Base-by-base conservation (phyloP, 2,113 vertebrate genomes). In the Malurus alboscapulatus region DNA sequence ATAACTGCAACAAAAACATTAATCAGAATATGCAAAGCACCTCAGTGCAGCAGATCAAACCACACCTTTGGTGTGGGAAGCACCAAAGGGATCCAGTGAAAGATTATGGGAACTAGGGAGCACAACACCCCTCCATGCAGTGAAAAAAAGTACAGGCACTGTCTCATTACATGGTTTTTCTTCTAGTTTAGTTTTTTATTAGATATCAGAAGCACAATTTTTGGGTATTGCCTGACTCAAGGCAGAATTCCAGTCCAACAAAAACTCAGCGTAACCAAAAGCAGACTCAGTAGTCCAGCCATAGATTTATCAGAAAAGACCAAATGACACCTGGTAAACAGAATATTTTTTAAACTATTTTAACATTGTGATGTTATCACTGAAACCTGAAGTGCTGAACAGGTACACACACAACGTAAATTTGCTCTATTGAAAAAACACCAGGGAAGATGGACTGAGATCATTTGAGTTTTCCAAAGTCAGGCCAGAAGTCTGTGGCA, bases 1-100 rank as follows among this genome's bases (percentile, higher is more conserved):
- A 76, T 99, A 99, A 98, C 99, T 99, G 96, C 80, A 98, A 97
- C 68, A 58, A 68, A 95, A 94, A 96, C 18, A 38, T 53, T 40
- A 32, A 79, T 96, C 88, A 97, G 21, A 44, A 65, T 2, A 14
- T 51, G 18, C 54, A 62, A 78, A 87, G 53, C 71, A 57, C 81
- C 90, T 89, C 86, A 94, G 26, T 30, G 45, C 76, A 79, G 42
- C 50, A 74, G 51, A 69, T 24, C 62, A 88, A 78, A 89, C 14
- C 68, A 63, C 44, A 61, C 1, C 36, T 36, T 36, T 36, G 36
- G 0, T 8, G 26, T 14, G 22, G 75, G 65, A 89, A 92, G 59
- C 63, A 69, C 45, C 65, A 38, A 32, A n/a, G 32, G 17, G 82
- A 84, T 48, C 45, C 59, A 88, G 22, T 22, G n/a, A 26, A 78